Evolutionary conservation across 2,797 vertebrate genomes (phyloP), one percentile per base, ranked within the genome.

Genomic region (Tokudaia tokunoshimensis): DNA sequence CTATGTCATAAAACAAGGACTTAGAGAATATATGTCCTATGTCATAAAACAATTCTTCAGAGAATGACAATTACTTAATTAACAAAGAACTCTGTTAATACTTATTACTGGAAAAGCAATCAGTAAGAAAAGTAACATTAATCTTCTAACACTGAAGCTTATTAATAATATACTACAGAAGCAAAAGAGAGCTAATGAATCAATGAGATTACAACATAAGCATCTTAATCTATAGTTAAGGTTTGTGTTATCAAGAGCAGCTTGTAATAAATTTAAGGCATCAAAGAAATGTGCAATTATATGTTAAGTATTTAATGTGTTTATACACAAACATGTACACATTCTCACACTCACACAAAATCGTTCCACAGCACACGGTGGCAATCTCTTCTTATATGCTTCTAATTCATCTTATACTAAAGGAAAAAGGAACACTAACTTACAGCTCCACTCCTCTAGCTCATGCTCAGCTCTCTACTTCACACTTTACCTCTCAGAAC

Each of bases 21-120:
- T 41, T 41, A 41, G 41, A 41, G 41, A 41, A 41, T 41, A 41
- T 41, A 41, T 41, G 41, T 83, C 72, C 84, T 92, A 22, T 11
- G 81, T 50, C 44, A 75, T 41, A 93, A 97, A 95, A 93, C 55
- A 41, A 41, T 91, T 79, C 44, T 86, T 96, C 79, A 80, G 72
- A 94, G 67, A 70, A 80, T 78, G 74, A 95, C 15, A 89, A 86
- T 61, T n/a, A n/a, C n/a, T n/a, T 65, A 72, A 13, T 86, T 76
- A 93, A 86, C 41, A 91, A 14, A 95, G 29, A 88, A 31, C n/a
- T 72, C 6, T 75, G 11, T 80, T 52, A 93, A 82, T 47, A 89
- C 61, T 90, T 96, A 89, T 47, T 91, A 94, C 50, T 65, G 83
- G 52, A 89, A 81, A 92, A 95, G 50, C 47, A 95, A 94, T 88